Base-by-base conservation (phyloP, 2,888 invertebrate genomes). In the Hecatera dysodea region DNA sequence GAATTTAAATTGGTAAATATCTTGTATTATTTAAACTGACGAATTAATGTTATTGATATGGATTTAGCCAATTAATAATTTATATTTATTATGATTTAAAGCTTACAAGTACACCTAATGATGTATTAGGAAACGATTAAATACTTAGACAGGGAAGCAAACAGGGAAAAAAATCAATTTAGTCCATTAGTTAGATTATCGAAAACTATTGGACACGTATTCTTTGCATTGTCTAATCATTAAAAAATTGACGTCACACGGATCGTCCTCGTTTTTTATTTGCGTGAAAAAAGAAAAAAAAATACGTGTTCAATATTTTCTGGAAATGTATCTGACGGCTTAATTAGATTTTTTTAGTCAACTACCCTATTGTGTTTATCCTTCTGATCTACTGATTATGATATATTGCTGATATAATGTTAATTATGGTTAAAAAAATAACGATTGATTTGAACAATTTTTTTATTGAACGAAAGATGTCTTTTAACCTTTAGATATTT, bases 21-120 rank as follows among this genome's bases (percentile, higher is more conserved):
- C 17, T 63, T 55, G 17, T 42, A 29, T 64, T 42, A 50, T 64
- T 64, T 78, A 74, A 59, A 53, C 17, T 63, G 46, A 44, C 24
- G 52, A 67, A 55, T 62, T 48, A 50, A 3, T 27, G 5, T 42
- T 66, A 81, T 78, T 72, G 67, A 67, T 67, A 67, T 57, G 56
- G 44, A 65, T 65, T 62, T 44, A n/a, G n/a, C 27, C 17, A 52
- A 44, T 67, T 12, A 57, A 46, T 61, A 44, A 27, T 29, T 8
- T 72, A 29, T n/a, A 61, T 75, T 50, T 50, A 39, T 55, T 65
- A 50, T 29, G 44, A 67, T 75, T 53, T 22, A 63, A 60, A 48
- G 39, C 24, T 29, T 11, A 65, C 42, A 6, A 42, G 4, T 42
- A 17, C 17, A 19, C 44, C 17, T 64, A 46, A 19, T 55, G n/a